Conservation (phyloP, 2,113 vertebrate genomes). For the Coryphaenoides rupestris region DNA sequence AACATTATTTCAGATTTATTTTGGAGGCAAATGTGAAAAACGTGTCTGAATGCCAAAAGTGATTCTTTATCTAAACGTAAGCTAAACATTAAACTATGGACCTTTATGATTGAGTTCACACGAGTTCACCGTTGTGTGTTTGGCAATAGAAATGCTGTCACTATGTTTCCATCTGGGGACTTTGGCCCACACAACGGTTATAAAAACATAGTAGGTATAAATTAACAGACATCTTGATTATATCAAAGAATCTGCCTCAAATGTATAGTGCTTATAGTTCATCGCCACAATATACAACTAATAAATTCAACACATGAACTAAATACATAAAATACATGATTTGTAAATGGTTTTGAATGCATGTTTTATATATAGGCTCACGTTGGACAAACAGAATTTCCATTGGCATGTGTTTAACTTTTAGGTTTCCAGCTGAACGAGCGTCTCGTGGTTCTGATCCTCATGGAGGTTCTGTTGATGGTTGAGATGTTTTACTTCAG, state of each 20-base stretch:
- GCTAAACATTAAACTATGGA: too few species aligned
- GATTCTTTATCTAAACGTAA: too few species aligned
- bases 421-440: too few species aligned
- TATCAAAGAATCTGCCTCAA: background rate
- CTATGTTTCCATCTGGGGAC: slow-evolving; percentile 22
- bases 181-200: slow-evolving; percentile 32
- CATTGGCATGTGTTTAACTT: background rate
- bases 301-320: background rate
- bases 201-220: slow-evolving; percentile 12
- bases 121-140: too few species aligned
- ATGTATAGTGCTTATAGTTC: slow-evolving; percentile 3
- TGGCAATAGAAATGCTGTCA: slow-evolving; percentile 2
- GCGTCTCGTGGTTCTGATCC: background rate
- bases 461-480: background rate
- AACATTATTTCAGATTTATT: too few species aligned
- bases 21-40: too few species aligned
- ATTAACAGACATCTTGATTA: slow-evolving; percentile 13
- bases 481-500: slow-evolving; percentile 41
- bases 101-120: too few species aligned
- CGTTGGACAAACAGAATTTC: too few species aligned
- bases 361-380: too few species aligned
- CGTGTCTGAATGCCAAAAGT: too few species aligned
- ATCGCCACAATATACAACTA: background rate
- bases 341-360: background rate
- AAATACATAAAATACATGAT: background rate